phyloP scores from a whole-genome alignment of 2,888 invertebrate species.

The Himalopsyche anomala region DNA sequence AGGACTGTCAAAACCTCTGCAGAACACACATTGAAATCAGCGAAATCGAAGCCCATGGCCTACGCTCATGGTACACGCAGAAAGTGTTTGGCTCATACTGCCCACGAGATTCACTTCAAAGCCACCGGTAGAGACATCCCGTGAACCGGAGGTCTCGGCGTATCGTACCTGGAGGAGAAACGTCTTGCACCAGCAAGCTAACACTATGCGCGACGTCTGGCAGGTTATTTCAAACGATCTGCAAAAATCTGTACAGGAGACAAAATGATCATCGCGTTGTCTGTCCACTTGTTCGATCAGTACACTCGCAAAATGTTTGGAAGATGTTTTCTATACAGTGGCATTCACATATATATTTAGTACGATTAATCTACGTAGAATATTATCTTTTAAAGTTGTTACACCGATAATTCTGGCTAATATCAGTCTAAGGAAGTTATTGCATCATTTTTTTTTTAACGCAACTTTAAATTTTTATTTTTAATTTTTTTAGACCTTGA shows the following conservation, averaged over 20 bases:
- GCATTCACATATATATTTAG: too few species aligned
- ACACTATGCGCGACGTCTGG: not conserved
- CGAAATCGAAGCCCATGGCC: not conserved
- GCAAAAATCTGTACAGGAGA: not conserved
- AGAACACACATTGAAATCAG: not conserved
- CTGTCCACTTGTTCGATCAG: not conserved
- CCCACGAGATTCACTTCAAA: not conserved
- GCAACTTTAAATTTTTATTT: too few species aligned
- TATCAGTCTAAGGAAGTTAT: too few species aligned
- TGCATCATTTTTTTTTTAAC: too few species aligned
- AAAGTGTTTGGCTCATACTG: not conserved
- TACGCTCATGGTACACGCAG: not conserved
- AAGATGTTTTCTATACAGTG: too few species aligned
- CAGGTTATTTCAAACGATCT: slow-evolving; percentile 16
- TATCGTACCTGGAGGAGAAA: slow-evolving; percentile 8
- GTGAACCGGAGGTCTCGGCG: not conserved
- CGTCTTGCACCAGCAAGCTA: not conserved
- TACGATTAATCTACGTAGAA: too few species aligned
- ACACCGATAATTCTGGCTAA: too few species aligned
- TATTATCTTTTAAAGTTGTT: too few species aligned
- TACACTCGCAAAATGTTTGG: not conserved
- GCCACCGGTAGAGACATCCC: not conserved
- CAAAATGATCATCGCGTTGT: not conserved
- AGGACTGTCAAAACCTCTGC: too few species aligned
- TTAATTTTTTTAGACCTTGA: too few species aligned